Evolutionary conservation across 1,140 invertebrate genomes (phyloP).

Genomic region (Drosophila pallidifrons): DNA sequence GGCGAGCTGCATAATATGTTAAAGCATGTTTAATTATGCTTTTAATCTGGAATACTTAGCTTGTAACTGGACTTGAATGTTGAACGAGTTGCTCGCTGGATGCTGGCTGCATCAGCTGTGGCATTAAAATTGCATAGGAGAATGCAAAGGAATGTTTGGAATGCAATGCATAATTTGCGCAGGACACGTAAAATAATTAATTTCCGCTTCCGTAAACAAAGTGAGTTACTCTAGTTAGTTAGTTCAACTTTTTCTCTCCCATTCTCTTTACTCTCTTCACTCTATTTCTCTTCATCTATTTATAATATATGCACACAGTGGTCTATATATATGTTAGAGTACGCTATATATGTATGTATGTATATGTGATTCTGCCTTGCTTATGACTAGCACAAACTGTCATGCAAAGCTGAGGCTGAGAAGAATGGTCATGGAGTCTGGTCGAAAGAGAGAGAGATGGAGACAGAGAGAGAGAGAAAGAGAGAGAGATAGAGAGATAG

Average conservation of each 20-base stretch:
- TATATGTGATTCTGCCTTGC: background rate
- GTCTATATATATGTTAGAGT: background rate
- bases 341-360: background rate
- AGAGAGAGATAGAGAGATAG: no score
- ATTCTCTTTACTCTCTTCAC: background rate
- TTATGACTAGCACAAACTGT: conserved; percentile 21
- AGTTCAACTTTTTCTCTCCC: conserved; percentile 14
- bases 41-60: conserved; percentile 6
- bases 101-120: conserved; percentile 8
- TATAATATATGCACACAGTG: background rate
- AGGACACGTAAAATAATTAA: conserved; percentile 76
- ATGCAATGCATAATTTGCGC: conserved; percentile 70
- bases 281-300: background rate
- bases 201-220: conserved; percentile 74
- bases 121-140: conserved; percentile 20
- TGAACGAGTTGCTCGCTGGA: background rate
- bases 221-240: conserved; percentile 48
- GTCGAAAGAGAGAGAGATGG: background rate
- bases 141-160: conserved; percentile 17
- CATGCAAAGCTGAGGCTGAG: background rate
- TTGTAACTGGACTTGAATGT: background rate
- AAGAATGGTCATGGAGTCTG: conserved; percentile 1
- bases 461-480: no score
- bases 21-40: conserved; percentile 3
- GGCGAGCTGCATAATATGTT: background rate